Conservation (phyloP, 2,888 invertebrate genomes). For the Lacanobia wlatinum region DNA sequence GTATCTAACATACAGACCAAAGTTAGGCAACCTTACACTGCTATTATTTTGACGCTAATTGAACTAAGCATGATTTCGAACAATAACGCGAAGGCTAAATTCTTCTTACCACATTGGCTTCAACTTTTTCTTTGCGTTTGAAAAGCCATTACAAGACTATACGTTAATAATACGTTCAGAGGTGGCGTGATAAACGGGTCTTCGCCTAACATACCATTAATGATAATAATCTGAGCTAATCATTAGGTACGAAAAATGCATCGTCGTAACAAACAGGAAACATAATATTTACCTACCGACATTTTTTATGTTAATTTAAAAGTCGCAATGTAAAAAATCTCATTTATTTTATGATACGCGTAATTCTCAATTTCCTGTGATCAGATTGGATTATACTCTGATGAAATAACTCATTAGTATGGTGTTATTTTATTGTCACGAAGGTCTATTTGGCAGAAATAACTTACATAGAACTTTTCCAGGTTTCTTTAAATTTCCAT, state of each 20-base stretch:
- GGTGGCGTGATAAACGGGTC: conserved; percentile 57
- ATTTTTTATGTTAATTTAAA: conserved; percentile 66
- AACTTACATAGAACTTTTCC: neutral
- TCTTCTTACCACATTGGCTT: conserved; percentile 9
- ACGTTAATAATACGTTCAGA: conserved; percentile 43
- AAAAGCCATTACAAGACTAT: conserved; percentile 47
- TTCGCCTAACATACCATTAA: conserved; percentile 38
- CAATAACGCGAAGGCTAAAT: conserved; percentile 11
- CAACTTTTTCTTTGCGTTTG: conserved; percentile 25
- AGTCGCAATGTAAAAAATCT: conserved; percentile 66
- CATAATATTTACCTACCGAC: conserved; percentile 53
- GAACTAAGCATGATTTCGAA: conserved; percentile 9
- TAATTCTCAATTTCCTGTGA: conserved; percentile 64
- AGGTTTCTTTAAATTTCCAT: neutral
- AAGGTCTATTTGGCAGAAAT: neutral
- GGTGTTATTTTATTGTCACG: conserved; percentile 38
- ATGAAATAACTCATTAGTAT: conserved; percentile 48
- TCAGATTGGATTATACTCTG: conserved; percentile 48
- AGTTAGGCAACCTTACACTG: neutral
- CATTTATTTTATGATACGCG: conserved; percentile 68
- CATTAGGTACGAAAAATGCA: conserved; percentile 63
- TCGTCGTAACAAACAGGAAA: conserved; percentile 64
- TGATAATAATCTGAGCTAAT: conserved; percentile 55
- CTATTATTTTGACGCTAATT: neutral
- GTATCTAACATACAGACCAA: neutral